Percentiles rank a stretch among this genome's conserved stretches.
Evolutionary conservation across 1,140 invertebrate genomes (phyloP).

Genomic region (Anoplophora glabripennis): DNA sequence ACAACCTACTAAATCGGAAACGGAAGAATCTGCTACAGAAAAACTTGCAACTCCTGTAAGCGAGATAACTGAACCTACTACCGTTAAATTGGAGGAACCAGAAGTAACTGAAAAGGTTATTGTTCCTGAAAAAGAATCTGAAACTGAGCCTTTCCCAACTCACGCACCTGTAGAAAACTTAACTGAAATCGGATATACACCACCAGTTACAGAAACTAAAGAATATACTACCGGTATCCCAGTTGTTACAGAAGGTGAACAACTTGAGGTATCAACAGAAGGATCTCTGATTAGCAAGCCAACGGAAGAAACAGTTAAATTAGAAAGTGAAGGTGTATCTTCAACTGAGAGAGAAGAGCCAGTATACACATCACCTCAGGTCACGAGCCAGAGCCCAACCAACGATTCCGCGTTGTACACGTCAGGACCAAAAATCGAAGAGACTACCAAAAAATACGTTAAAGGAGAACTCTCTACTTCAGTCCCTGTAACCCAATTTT

Average conservation of each 20-base stretch:
- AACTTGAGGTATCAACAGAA: neutral
- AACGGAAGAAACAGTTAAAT: neutral
- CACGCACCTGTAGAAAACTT: slow-evolving; percentile 4
- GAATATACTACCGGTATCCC: slow-evolving; percentile 16
- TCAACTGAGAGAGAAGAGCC: slow-evolving; percentile 6
- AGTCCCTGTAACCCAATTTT: slow-evolving; percentile 12
- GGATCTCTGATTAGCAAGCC: neutral
- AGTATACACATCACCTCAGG: slow-evolving; percentile 11
- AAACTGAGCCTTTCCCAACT: slow-evolving; percentile 12
- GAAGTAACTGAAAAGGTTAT: too few relatives aligned
- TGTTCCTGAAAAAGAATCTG: slow-evolving; percentile 15
- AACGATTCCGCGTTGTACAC: slow-evolving; percentile 24
- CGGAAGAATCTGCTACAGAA: slow-evolving; percentile 15
- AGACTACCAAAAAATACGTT: slow-evolving; percentile 21
- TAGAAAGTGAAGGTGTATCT: slow-evolving; percentile 15
- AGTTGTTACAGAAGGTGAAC: slow-evolving; percentile 22
- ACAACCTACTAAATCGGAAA: slow-evolving; percentile 13
- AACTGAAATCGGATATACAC: neutral
- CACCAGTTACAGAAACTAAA: slow-evolving; percentile 15
- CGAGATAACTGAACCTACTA: slow-evolving; percentile 4
- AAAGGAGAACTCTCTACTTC: slow-evolving; percentile 39
- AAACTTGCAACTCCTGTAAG: slow-evolving; percentile 13
- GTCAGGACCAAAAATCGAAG: slow-evolving; percentile 25
- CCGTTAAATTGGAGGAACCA: neutral
- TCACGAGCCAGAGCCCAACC: slow-evolving; percentile 25